phyloP scores from a whole-genome alignment of 2,888 invertebrate species.

The Sialis fuliginosa region DNA sequence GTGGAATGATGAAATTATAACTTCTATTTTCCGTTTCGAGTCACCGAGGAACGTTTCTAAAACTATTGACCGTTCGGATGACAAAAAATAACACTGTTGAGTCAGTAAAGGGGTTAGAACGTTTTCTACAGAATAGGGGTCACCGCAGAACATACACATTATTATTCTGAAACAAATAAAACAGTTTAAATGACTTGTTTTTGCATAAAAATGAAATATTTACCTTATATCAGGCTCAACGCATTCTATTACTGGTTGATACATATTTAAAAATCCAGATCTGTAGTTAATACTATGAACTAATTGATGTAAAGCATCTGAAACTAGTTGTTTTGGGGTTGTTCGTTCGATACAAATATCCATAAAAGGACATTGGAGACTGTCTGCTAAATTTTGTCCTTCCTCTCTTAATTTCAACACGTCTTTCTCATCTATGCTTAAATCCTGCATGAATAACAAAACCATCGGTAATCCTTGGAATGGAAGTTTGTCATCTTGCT shows the following conservation, averaged over 20 bases:
- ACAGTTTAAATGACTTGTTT: background rate
- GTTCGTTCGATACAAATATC: slow-evolving; percentile 54
- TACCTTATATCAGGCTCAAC: slow-evolving; percentile 71
- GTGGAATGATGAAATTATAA: slow-evolving; percentile 87
- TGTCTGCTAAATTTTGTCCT: slow-evolving; percentile 78
- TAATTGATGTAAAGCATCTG: slow-evolving; percentile 55
- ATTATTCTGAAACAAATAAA: slow-evolving; percentile 45
- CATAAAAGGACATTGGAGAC: slow-evolving; percentile 73
- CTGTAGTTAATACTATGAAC: slow-evolving; percentile 62
- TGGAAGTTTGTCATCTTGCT: slow-evolving; percentile 73
- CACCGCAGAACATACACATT: slow-evolving; percentile 94
- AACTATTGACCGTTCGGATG: slow-evolving; percentile 73
- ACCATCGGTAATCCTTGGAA: slow-evolving; percentile 80
- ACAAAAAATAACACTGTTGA: slow-evolving; percentile 73
- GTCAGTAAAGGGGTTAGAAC: slow-evolving; percentile 73
- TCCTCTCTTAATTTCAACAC: slow-evolving; percentile 71
- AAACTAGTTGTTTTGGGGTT: slow-evolving; percentile 43
- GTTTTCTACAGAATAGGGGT: slow-evolving; percentile 79
- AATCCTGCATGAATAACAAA: slow-evolving; percentile 76
- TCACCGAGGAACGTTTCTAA: slow-evolving; percentile 85
- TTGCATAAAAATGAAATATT: slow-evolving; percentile 4
- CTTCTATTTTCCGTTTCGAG: slow-evolving; percentile 73
- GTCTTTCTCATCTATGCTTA: slow-evolving; percentile 67
- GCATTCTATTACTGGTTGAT: slow-evolving; percentile 58
- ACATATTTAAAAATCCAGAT: slow-evolving; percentile 53